These are phyloP conservation scores for Hirtodrosophila trivittata DNA, from an alignment of 2,888 invertebrate genomes.

Conservation along the genomic window DNA sequence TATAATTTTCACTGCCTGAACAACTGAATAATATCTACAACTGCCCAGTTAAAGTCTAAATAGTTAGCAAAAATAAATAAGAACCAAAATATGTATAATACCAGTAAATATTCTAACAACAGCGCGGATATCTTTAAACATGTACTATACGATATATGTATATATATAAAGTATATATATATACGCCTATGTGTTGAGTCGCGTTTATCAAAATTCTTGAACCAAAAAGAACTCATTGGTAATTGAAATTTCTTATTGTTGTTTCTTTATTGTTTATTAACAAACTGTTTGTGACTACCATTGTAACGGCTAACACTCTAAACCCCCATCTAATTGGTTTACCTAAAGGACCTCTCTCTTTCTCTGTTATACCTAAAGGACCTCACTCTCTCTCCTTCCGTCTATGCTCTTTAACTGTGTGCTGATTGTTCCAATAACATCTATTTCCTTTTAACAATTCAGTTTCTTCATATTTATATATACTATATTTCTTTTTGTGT, in stretches of 20 bases:
- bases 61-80: constrained; percentile 33
- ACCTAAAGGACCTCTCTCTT: constrained; percentile 20
- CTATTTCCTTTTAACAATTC: constrained; percentile 16
- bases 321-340: constrained; percentile 8
- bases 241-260: constrained; percentile 64
- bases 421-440: constrained; percentile 4
- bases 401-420: constrained; percentile 16
- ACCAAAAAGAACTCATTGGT: constrained; percentile 62
- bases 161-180: constrained; percentile 13
- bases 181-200: constrained; percentile 43
- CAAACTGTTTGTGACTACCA: constrained; percentile 41
- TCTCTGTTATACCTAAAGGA: background rate
- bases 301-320: constrained; percentile 33
- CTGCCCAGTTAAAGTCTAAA: constrained; percentile 28
- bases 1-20: constrained; percentile 50
- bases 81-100: constrained; percentile 3
- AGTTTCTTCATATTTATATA: constrained; percentile 19
- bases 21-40: constrained; percentile 33
- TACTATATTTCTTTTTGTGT: constrained; percentile 24
- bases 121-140: constrained; percentile 47
- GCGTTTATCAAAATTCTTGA: constrained; percentile 71
- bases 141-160: constrained; percentile 46
- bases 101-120: constrained; percentile 14
- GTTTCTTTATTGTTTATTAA: constrained; percentile 52
- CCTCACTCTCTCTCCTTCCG: constrained; percentile 10